Percentiles rank a stretch among this genome's conserved stretches.
Evolutionary conservation across 1,140 invertebrate species (phyloP).

Genomic region (Schlechtendalia chinensis): DNA sequence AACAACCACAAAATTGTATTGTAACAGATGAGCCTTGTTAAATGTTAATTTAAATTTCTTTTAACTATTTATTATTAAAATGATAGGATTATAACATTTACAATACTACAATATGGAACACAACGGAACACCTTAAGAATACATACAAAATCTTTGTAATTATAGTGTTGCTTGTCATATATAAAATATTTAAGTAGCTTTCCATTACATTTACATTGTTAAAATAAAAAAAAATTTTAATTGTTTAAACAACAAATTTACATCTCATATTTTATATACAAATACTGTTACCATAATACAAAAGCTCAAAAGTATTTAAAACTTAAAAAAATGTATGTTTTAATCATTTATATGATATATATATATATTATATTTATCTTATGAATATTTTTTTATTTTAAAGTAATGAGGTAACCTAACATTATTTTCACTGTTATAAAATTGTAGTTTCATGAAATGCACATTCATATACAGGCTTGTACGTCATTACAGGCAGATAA

Average conservation of each 20-base stretch:
- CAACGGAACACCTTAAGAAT: not conserved
- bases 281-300: not conserved
- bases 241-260: too few relatives aligned
- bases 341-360: not conserved
- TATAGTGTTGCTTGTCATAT: not conserved
- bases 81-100: not conserved
- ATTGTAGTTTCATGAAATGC: too few relatives aligned
- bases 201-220: too few relatives aligned
- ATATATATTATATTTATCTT: not conserved
- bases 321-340: not conserved
- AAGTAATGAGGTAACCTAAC: too few relatives aligned
- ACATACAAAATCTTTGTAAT: not conserved
- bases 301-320: slow-evolving; percentile 7
- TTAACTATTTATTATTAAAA: not conserved
- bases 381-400: too few relatives aligned
- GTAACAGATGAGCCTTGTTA: slow-evolving; percentile 5
- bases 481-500: too few relatives aligned
- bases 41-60: not conserved
- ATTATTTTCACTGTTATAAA: too few relatives aligned
- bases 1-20: slow-evolving; percentile 6
- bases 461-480: too few relatives aligned
- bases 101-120: not conserved
- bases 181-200: too few relatives aligned
- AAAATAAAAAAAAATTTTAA: too few relatives aligned
- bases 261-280: too few relatives aligned